Evolutionary conservation across 2,888 invertebrate genomes (phyloP), one percentile per base, ranked within the genome.

Genomic region (Danaus chrysippus): DNA sequence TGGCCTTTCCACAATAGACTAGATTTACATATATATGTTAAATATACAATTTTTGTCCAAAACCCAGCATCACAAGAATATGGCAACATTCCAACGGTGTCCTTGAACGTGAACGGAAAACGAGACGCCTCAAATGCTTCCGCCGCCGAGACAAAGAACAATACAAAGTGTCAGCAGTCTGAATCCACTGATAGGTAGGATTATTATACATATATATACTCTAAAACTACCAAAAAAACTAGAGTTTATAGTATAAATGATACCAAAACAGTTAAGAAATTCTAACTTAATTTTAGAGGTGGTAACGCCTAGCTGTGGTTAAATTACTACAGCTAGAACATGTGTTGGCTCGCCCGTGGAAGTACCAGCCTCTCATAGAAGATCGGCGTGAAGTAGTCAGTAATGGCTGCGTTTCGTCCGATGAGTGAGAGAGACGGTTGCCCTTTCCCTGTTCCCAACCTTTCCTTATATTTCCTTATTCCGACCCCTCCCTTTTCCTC

Each of bases 101-200:
- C 73, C 60, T 77, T 78, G 68, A 70, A 70, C 73, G 74, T 67
- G 68, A 77, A 68, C 67, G 73, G 70, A 77, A 76, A 77, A 65
- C 78, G 74, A 73, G 79, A 74, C 80, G 82, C 64, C 77, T 84
- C 75, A 65, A 76, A 73, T 81, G 78, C 76, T 77, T 82, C 76
- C 75, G 78, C 58, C 76, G 81, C 68, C 68, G 87, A 83, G 81
- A 82, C 73, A 72, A 81, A 76, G 84, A 84, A 63, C 78, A 84
- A 59, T 75, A 84, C 84, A 78, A 91, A 87, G 83, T 91, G 91
- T 88, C 91, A 83, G 84, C 88, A 81, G 84, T 91, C 91, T 86
- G 91, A 91, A 70, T 91, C 91, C 63, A 91, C 91, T 65, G 91
- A 91, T 76, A 85, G 90, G 90, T 88, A 63, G 42, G 54, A 41